Conservation (phyloP, 1,140 invertebrate genomes). For the Notospermus geniculatus region DNA sequence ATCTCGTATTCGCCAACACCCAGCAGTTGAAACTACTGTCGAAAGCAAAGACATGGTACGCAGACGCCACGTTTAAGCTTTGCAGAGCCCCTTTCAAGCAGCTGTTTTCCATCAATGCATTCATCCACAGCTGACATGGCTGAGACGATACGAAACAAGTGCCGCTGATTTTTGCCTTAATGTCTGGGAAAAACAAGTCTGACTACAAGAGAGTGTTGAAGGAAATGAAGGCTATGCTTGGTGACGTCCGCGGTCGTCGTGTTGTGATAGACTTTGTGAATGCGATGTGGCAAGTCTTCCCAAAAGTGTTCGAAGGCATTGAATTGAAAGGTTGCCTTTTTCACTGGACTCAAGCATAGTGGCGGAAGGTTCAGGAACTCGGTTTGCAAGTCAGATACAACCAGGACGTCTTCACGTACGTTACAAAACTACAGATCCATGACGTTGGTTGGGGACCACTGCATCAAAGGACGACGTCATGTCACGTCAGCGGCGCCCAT, state of each 20-base stretch:
- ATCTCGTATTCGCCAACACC: not conserved
- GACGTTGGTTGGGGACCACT: too few relatives aligned
- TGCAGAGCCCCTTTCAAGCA: not conserved
- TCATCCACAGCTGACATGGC: not conserved
- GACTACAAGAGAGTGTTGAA: not conserved
- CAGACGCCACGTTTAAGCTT: not conserved
- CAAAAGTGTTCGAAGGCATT: not conserved
- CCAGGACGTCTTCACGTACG: not conserved
- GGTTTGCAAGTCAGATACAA: too few relatives aligned
- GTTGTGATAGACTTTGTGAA: not conserved
- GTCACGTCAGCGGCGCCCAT: too few relatives aligned
- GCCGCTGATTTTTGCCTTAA: not conserved
- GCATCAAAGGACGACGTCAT: too few relatives aligned
- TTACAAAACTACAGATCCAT: not conserved
- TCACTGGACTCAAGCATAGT: not conserved
- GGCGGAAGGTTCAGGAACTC: not conserved
- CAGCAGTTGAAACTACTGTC: not conserved
- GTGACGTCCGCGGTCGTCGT: not conserved
- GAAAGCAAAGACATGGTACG: slow-evolving; percentile 4
- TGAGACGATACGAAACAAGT: not conserved
- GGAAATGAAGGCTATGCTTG: not conserved
- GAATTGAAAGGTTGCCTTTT: not conserved
- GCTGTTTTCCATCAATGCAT: not conserved
- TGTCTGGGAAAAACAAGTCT: not conserved
- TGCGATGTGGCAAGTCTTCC: not conserved